Base-by-base conservation (phyloP, 2,113 vertebrate species). In the Pelecanoides urinatrix region DNA sequence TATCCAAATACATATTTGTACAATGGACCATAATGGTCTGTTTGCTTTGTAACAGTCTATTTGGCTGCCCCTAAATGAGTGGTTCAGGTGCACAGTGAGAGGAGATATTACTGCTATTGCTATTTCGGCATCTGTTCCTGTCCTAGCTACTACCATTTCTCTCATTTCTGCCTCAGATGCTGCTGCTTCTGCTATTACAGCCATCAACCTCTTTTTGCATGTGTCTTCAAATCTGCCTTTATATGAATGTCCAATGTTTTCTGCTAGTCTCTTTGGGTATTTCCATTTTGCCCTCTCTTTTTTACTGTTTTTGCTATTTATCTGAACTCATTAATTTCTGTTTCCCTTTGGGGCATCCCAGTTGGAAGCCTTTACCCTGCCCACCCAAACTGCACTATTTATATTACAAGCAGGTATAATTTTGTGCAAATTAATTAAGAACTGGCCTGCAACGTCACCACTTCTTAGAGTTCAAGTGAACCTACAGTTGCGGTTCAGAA, bases 41-140 rank as follows among this genome's bases (percentile, higher is more conserved):
- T 91, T 94, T 92, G 79, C 75, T 91, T 74, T 67, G 65, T 63
- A 77, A 73, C 34, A 76, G 78, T 40, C 86, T 93, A 70, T 92
- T 96, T 86, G 87, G 88, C 81, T 86, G 52, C 53, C 92, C 83
- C 68, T 45, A 27, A 94, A 89, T 36, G 96, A 5, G 42, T 49
- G 70, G 63, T 86, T 88, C 1, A 53, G 76, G 80, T 80, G 84
- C 3, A 4, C 77, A 73, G 75, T 11, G 79, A 92, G 71, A 92
- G 76, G 22, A 76, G 22, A 67, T 11, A 45, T 73, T 45, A 68
- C 91, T 82, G 86, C 65, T 91, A 29, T 26, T 94, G 92, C 86
- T 77, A 29, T 61, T 87, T 73, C 2, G 0, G 85, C 93, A 94
- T 91, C 91, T 97, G 81, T 68, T 94, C 42, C 74, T 70, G 30